Conservation (phyloP, 1,140 invertebrate genomes). For the Homalodisca vitripennis region DNA sequence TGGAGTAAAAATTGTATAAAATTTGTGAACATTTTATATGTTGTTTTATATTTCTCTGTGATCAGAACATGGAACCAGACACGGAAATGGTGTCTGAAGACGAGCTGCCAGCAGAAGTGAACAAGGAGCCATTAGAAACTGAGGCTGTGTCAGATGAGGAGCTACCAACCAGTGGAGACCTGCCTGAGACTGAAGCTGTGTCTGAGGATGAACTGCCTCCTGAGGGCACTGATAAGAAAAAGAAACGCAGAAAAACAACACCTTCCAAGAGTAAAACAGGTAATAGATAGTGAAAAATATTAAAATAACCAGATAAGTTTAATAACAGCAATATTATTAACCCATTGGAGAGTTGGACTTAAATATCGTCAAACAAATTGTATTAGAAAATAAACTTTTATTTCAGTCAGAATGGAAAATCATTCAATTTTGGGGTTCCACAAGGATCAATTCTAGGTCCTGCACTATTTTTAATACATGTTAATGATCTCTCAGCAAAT, state of each 20-base stretch:
- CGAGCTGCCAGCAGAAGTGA: conserved; percentile 55
- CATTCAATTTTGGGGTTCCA: too few species aligned
- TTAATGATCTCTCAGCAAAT: too few species aligned
- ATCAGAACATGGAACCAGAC: conserved; percentile 57
- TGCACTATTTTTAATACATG: too few species aligned
- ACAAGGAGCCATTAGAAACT: conserved; percentile 54
- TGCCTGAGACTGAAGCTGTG: conserved; percentile 80
- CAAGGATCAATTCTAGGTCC: too few species aligned
- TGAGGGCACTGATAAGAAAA: conserved; percentile 52
- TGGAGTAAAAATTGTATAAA: too few species aligned
- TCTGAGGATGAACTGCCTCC: conserved; percentile 76
- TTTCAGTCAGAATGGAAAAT: too few species aligned
- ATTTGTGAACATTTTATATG: too few species aligned
- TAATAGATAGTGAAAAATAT: too few species aligned
- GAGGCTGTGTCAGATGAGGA: conserved; percentile 74
- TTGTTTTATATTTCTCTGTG: too few species aligned
- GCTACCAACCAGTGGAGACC: conserved; percentile 62
- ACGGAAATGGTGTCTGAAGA: conserved; percentile 69
- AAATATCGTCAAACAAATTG: too few species aligned
- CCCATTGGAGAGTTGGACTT: too few species aligned
- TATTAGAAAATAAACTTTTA: too few species aligned
- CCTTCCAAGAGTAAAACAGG: conserved; percentile 44
- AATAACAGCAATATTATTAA: not conserved
- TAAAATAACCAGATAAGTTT: not conserved
- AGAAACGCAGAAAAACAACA: conserved; percentile 43